These are phyloP conservation scores for Acanthosepion esculentum DNA, from an alignment of 2,888 invertebrate species.

Conservation along the genomic window DNA sequence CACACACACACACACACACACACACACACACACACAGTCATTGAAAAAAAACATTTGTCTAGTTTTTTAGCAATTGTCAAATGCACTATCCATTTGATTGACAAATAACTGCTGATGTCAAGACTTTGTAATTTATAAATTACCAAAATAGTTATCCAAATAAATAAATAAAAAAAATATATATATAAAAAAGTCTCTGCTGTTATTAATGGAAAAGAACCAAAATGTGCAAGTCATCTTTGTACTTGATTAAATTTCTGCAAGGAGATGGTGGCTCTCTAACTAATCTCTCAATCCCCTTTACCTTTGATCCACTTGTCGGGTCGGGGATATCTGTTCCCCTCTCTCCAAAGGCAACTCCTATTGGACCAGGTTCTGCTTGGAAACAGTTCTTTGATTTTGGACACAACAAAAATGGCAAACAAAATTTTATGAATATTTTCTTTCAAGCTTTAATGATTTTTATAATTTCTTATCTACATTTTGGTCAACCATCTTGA, in stretches of 20 bases:
- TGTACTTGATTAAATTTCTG: not conserved
- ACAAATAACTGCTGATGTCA: not conserved
- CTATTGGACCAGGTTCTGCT: slow-evolving; percentile 5
- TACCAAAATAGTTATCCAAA: not conserved
- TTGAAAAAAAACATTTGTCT: not conserved
- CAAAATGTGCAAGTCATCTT: not conserved
- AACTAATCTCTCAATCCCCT: not conserved
- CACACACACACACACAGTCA: no score
- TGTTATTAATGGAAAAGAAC: not conserved
- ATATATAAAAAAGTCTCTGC: not conserved
- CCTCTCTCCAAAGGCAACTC: not conserved
- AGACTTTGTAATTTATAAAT: not conserved
- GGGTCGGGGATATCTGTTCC: not conserved
- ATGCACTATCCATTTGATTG: slow-evolving; percentile 24
- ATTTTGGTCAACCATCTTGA: no score
- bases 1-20: no score
- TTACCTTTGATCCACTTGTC: no score
- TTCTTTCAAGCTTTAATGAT: not conserved
- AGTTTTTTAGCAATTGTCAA: not conserved
- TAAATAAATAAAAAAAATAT: not conserved
- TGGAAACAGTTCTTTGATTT: not conserved
- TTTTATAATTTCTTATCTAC: not conserved
- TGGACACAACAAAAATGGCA: not conserved
- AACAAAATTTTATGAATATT: not conserved
- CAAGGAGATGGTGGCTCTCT: not conserved